Evolutionary conservation across 2,113 vertebrate genomes (phyloP).

Genomic region (Hemicordylus capensis): DNA sequence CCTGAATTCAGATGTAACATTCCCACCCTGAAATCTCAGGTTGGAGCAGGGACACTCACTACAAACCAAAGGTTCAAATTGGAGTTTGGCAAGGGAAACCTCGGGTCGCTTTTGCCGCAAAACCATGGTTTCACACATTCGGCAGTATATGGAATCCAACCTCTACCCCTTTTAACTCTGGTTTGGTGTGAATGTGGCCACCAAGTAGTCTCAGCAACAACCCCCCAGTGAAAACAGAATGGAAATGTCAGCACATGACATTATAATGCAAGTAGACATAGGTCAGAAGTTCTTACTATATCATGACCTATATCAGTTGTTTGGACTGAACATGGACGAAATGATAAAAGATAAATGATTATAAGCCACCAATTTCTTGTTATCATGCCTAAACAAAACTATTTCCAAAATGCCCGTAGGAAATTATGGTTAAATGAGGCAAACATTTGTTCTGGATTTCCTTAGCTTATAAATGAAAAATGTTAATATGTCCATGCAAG

Average conservation of each 20-base stretch:
- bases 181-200: no score
- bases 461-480: not conserved
- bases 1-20: no score
- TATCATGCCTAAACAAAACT: not conserved
- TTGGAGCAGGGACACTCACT: no score
- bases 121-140: no score
- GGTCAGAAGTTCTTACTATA: not conserved
- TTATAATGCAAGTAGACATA: not conserved
- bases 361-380: not conserved
- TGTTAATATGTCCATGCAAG: not conserved
- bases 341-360: not conserved
- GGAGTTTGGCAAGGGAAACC: no score
- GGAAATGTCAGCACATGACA: not conserved
- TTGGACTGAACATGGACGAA: not conserved
- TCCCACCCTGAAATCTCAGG: no score
- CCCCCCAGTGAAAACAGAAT: not conserved
- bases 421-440: not conserved
- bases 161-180: no score
- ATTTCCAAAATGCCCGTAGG: not conserved
- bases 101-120: no score
- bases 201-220: not conserved
- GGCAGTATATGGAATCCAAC: no score
- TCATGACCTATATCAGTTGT: not conserved
- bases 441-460: not conserved
- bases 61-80: no score